Evolutionary conservation across 64 coral and sea anemone species (phyloP), one percentile per base, ranked within the genome.

Genomic region (Actinia tenebrosa): DNA sequence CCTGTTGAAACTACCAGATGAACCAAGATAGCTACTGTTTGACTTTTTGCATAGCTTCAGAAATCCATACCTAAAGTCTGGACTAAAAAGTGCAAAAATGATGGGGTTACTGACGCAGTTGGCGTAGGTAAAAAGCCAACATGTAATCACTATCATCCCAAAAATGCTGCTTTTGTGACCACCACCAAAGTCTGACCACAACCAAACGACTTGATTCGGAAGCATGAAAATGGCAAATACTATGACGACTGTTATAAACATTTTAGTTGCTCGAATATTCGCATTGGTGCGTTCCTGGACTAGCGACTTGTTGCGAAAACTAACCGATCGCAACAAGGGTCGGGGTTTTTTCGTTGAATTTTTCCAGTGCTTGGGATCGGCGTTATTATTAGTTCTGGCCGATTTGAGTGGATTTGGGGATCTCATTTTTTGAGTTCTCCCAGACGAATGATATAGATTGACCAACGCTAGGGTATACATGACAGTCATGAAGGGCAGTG

Each of bases 141-240:
- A 92, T 2, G 87, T 45, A 2, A 92, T 92, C 2, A 77, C 84
- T 56, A 84, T 82, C 45, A 71, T 87, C 43, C 55, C 80, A 42
- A 92, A 92, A 22, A 60, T 42, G 46, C 44, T 64, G n/a, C 62
- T 87, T 53, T 56, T 71, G 43, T 82, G 79, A 1, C 90, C 90
- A 8, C 90, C 90, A 45, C 90, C 90, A 55, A 92, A 92, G n/a
- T 92, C 90, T 18, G 86, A 79, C 90, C 90, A 92, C 19, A 87
- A n/a, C 90, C 90, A 92, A 22, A 87, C 90, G 3, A 87, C 86
- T 87, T 92, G 90, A 82, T 92, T 92, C 13, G 90, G 90, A 25
- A 92, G 84, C 90, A 92, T 92, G 71, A 87, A 92, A 44, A 92
- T 87, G 17, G 86, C 61, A 16, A 92, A 92, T 0, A 92, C 90